phyloP scores from a whole-genome alignment of 2,888 invertebrate genomes.

The Aphelenchoides bicaudatus region DNA sequence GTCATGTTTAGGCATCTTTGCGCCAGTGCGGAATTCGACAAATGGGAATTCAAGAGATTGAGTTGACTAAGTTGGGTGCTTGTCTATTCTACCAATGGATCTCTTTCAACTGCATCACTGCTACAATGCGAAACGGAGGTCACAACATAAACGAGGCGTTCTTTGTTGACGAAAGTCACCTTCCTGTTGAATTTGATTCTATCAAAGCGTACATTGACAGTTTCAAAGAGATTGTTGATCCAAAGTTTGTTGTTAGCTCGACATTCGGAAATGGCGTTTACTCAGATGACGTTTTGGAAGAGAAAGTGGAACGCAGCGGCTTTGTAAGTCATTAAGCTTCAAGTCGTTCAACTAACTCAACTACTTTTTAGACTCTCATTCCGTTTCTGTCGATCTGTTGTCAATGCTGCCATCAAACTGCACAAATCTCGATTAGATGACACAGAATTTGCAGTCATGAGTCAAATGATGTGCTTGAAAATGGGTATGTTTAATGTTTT shows the following conservation, averaged over 20 bases:
- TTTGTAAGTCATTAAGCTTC: slow-evolving; percentile 6
- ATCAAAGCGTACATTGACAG: slow-evolving; percentile 1
- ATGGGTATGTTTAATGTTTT: not conserved
- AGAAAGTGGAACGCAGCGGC: slow-evolving; percentile 9
- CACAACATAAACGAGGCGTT: slow-evolving; percentile 18
- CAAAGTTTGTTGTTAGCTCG: slow-evolving; percentile 2
- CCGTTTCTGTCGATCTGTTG: slow-evolving; percentile 10
- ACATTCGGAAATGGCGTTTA: not conserved
- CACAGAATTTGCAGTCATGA: slow-evolving; percentile 18
- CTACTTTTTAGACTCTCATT: slow-evolving; percentile 9
- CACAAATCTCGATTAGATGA: slow-evolving; percentile 16
- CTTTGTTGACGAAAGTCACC: slow-evolving; percentile 17
- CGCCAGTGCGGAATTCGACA: slow-evolving; percentile 9
- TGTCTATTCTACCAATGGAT: slow-evolving; percentile 18
- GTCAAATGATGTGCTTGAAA: slow-evolving; percentile 13
- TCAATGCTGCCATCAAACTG: slow-evolving; percentile 14
- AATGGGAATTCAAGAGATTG: slow-evolving; percentile 7
- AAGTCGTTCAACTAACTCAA: too few species aligned
- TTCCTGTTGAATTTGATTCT: slow-evolving; percentile 8
- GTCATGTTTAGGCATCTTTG: too few species aligned
- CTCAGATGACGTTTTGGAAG: not conserved
- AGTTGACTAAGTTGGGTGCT: slow-evolving; percentile 5
- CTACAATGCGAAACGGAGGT: slow-evolving; percentile 11
- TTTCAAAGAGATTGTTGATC: slow-evolving; percentile 14
- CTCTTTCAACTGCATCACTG: slow-evolving; percentile 14